These are phyloP conservation scores for Halocaridina rubra DNA, from an alignment of 2,888 invertebrate genomes.

Conservation along the genomic window DNA sequence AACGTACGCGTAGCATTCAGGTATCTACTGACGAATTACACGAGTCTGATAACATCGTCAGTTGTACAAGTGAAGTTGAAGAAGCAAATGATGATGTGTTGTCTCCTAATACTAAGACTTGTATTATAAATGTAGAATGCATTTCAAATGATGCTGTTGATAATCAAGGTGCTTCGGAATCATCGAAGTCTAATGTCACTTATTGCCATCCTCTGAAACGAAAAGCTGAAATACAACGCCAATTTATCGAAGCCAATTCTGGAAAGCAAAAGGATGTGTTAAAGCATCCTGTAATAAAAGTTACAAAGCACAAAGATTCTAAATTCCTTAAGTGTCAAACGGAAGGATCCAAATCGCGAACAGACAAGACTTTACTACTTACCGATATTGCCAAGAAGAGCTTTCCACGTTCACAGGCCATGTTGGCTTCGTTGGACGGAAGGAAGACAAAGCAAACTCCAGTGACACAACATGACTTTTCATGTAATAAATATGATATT, in stretches of 20 bases:
- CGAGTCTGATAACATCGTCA: no score
- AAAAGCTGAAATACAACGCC: neutral
- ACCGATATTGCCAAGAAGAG: no score
- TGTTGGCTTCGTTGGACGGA: no score
- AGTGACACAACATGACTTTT: conserved; percentile 7
- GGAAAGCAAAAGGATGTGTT: neutral
- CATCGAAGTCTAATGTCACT: no score
- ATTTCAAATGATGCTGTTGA: neutral
- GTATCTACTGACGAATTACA: conserved; percentile 6
- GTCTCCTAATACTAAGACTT: neutral
- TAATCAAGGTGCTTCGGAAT: no score
- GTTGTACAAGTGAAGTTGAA: no score
- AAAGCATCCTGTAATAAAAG: conserved; percentile 27
- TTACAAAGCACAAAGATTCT: neutral
- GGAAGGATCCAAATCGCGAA: neutral
- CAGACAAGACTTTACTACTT: conserved; percentile 34
- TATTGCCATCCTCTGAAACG: no score
- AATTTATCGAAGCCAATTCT: neutral
- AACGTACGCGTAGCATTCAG: neutral
- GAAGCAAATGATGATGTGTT: neutral
- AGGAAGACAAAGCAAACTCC: no score
- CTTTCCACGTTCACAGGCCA: conserved; percentile 31
- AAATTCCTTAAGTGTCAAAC: conserved; percentile 29
- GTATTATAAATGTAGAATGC: neutral
- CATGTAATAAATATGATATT: neutral